Evolutionary conservation across 1,140 invertebrate genomes (phyloP).

Genomic region (Ceratosolen fusciceps): DNA sequence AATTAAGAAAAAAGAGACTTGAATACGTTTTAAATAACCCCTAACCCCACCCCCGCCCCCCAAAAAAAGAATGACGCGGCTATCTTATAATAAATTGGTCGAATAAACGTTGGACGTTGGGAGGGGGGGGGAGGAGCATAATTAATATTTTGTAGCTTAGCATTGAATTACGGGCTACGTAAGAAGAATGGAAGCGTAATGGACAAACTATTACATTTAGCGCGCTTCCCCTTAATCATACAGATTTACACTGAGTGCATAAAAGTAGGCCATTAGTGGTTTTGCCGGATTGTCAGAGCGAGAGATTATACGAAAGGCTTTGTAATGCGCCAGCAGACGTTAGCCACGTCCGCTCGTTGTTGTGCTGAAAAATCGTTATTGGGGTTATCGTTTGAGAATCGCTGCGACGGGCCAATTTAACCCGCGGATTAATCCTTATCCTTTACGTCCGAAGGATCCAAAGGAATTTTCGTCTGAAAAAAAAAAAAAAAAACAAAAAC

Average conservation of each 20-base stretch:
- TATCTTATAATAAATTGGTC: too few species aligned
- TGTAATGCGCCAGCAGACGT: conserved; percentile 6
- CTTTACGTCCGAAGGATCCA: neutral
- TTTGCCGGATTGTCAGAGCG: conserved; percentile 34
- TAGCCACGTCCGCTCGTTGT: neutral
- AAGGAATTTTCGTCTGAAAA: neutral
- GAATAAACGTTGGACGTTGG: too few species aligned
- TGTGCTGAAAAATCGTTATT: conserved; percentile 5
- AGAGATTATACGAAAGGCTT: conserved; percentile 37
- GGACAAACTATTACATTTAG: conserved; percentile 19
- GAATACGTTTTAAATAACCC: too few species aligned
- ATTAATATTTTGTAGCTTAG: neutral
- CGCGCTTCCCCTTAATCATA: conserved; percentile 10
- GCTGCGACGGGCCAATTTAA: neutral
- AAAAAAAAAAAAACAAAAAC: too few species aligned
- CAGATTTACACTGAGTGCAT: conserved; percentile 26
- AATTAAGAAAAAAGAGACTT: too few species aligned
- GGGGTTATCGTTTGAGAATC: neutral
- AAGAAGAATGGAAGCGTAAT: neutral
- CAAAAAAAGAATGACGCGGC: too few species aligned
- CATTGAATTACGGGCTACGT: neutral
- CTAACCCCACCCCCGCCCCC: too few species aligned
- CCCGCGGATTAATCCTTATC: conserved; percentile 8
- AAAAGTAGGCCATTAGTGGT: conserved; percentile 45
- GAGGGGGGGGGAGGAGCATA: too few species aligned